Base-by-base conservation (phyloP, 2,797 vertebrate genomes). In the Onychomys torridus region DNA sequence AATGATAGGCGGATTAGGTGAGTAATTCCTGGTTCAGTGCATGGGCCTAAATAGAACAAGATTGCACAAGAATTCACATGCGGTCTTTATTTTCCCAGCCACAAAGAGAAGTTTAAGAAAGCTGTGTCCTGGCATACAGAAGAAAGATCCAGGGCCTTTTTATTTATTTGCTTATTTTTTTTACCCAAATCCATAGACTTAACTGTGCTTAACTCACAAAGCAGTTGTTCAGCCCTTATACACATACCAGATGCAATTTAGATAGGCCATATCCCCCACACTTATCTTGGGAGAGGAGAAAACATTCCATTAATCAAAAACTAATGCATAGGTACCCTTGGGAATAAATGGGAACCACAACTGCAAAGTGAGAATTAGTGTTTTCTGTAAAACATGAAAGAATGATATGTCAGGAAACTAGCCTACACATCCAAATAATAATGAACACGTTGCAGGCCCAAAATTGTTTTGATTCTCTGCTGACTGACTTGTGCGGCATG, bases 191-290 rank as follows among this genome's bases (percentile, higher is more conserved):
- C 95, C 67, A 0, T 16, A 67, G 96, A 94, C 77, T 98, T 97
- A 96, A 96, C 95, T 89, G 76, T 92, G 90, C 96, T 98, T 93
- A 97, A 89, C 93, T 97, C 90, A 96, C 96, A 86, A 89, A 94
- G 87, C 57, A 90, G 93, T 97, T 95, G 89, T 81, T 84, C n/a
- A 94, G 89, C 13, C 96, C 92, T 61, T 75, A 71, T 23, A 81
- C 59, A 96, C 97, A 81, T 71, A 96, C 92, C 81, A 97, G 97
- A 98, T 96, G 96, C 83, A 97, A 91, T 94, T 97, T 97, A 98
- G 86, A 94, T 95, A 88, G 27, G 78, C 3, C 91, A 82, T 59
- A 79, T n/a, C 34, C 95, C 84, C 94, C 92, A 97, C 37, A 91
- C 1, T 6, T 78, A 97, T 65, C 94, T 96, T 76, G 73, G 67